Base-by-base conservation (phyloP, 2,888 invertebrate species). In the Xanthorhoe spadicearia region DNA sequence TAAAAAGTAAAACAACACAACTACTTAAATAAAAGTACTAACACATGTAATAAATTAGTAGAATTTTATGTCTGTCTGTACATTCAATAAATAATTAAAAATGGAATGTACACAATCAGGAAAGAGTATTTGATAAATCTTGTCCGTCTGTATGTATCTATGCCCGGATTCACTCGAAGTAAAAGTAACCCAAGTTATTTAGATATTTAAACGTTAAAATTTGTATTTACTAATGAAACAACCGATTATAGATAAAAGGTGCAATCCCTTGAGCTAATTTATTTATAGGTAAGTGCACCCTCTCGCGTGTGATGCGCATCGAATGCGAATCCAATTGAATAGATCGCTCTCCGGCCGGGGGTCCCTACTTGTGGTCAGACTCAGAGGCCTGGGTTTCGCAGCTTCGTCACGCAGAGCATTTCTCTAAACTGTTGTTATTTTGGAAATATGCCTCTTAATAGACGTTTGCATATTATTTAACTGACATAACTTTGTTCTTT, bases 241-340 rank as follows among this genome's bases (percentile, higher is more conserved):
- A 43, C 43, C 43, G n/a, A 43, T 43, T 2, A 2, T 43, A 13
- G 13, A 43, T 15, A 17, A 48, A 48, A 48, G 15, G 48, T 48
- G 17, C 17, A 48, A 49, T 66, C 67, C 68, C 53, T 54, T 46
- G n/a, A 50, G 65, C 66, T 72, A 66, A 72, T 70, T 72, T 71
- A 71, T 74, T 71, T 67, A 74, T 70, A 70, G 61, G 67, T 63
- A 53, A 53, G 73, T 75, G 78, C 55, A 79, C 82, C 83, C 83
- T 78, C 78, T 87, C 85, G 86, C 87, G 84, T 87, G 87, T 77
- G 78, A 74, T 74, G 78, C 79, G 43, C 43, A 80, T 83, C 77
- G 79, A 71, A 74, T 82, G 85, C 88, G 87, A 84, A 82, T 82
- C 90, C 77, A 90, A 92, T 91, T 77, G 84, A 83, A 79, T 82